Evolutionary conservation across 2,797 vertebrate species (phyloP), one percentile per base, ranked within the genome.

Genomic region (Pseudochirops corinnae): DNA sequence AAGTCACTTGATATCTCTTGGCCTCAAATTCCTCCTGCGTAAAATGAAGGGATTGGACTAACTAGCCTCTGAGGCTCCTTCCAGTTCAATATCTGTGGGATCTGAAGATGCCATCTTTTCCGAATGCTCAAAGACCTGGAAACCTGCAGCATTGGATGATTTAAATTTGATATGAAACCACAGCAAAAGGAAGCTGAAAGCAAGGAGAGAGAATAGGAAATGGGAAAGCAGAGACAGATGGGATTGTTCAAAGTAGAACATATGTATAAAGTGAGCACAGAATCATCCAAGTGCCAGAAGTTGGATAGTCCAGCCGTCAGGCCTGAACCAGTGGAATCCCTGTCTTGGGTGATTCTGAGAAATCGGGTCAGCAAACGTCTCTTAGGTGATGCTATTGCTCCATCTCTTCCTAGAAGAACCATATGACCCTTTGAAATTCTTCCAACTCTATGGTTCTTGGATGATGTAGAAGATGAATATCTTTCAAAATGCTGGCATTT

Each of bases 361-460:
- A 95, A 94, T 31, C 92, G 55, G 16, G 12, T 21, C 50, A 53
- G n/a, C 46, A 50, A 10, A 46, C 52, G 14, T 55, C n/a, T 90
- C 93, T 57, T 55, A 93, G 90, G 57, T 93, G 97, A n/a, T 39
- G 52, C 14, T n/a, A 67, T 67, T 67, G 33, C 13, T n/a, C 33
- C 62, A 67, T n/a, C 33, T 74, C 62, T 74, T 29, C 62, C 90
- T 58, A 92, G 56, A 31, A 53, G 0, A 29, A 52, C 62, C 1
- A 2, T 0, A 5, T n/a, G 58, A 18, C 14, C 24, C 92, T 52
- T 5, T 10, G 29, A 52, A n/a, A 52, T n/a, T 29, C 28, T 55
- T 93, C 24, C 1, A 26, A 57, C 26, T 96, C 55, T 90, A 5
- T 26, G 24, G 50, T 16, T 57, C 12, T 53, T 52, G 90, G 55